Base-by-base conservation (phyloP, 2,113 vertebrate genomes). In the Amphiprion percula region DNA sequence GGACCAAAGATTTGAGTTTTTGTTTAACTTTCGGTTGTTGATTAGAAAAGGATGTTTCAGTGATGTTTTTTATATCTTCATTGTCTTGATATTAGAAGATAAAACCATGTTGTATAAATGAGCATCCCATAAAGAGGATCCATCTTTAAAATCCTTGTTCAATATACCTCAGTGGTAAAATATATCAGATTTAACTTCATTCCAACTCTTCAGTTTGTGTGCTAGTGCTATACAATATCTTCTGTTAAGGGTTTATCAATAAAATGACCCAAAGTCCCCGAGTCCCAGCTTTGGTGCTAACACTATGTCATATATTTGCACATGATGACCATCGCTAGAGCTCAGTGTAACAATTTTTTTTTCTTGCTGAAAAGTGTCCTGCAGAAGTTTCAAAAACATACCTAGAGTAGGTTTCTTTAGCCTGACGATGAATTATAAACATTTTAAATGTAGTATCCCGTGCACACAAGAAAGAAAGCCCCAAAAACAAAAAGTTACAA, bases 1-100 rank as follows among this genome's bases (percentile, higher is more conserved):
- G 92, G 83, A 92, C 94, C 94, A 95, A 95, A 95, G 93, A 95
- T 90, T 93, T 94, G 17, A 92, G 88, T 95, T 95, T 28, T 71
- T 75, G 50, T 80, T 79, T n/a, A 70, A 64, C 70, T 80, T 71
- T 69, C n/a, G 62, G 67, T 77, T 49, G 65, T 81, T 46, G 30
- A 66, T 82, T 56, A 41, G 75, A 84, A 82, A 62, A n/a, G 54
- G 84, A 88, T 80, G 68, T 83, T 68, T 78, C 65, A 65, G 28
- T 54, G 33, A 46, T 52, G 58, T 49, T 15, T 19, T 30, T 52
- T 56, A 7, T 6, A 58, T 61, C 44, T 82, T 55, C 78, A 81
- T 69, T 68, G 53, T 54, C 66, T 90, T 88, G 83, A 80, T 75
- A 77, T 49, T 49, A 76, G 66, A 79, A 80, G 75, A 60, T 82